phyloP scores from a whole-genome alignment of 1,140 invertebrate genomes.

The Carposina sasakii region DNA sequence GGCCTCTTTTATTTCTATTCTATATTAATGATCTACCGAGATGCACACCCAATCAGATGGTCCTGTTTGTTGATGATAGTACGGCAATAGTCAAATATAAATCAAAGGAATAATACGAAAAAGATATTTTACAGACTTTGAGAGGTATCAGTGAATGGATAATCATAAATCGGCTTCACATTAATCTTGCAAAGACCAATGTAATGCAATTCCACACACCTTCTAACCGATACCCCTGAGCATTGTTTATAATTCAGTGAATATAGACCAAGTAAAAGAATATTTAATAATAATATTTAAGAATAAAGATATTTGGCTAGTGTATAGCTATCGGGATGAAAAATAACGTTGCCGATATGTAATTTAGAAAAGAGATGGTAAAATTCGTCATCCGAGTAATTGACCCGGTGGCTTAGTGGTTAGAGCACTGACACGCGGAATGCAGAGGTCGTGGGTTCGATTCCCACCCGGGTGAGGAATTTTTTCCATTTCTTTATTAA shows the following conservation, averaged over 20 bases:
- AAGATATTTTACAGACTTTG: background rate
- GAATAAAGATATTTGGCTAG: too few relatives aligned
- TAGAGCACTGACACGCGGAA: too few relatives aligned
- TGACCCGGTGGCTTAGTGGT: too few relatives aligned
- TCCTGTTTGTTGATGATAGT: background rate
- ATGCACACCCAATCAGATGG: background rate
- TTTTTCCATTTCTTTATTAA: too few relatives aligned
- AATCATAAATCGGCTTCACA: background rate
- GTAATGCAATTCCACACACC: background rate
- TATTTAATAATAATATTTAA: too few relatives aligned
- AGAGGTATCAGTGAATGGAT: background rate
- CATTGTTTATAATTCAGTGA: background rate
- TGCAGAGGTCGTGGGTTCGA: too few relatives aligned
- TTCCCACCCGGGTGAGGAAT: too few relatives aligned
- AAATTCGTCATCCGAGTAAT: too few relatives aligned
- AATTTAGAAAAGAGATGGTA: too few relatives aligned
- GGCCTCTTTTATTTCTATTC: background rate
- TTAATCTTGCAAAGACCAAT: conserved; percentile 5
- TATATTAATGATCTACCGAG: conserved; percentile 1
- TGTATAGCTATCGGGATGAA: too few relatives aligned
- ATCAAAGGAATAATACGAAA: background rate
- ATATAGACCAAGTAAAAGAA: background rate
- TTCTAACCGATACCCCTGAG: background rate
- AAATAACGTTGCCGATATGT: too few relatives aligned
- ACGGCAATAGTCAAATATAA: background rate